phyloP scores from a whole-genome alignment of 2,113 vertebrate genomes.

The Sigmodon hispidus region DNA sequence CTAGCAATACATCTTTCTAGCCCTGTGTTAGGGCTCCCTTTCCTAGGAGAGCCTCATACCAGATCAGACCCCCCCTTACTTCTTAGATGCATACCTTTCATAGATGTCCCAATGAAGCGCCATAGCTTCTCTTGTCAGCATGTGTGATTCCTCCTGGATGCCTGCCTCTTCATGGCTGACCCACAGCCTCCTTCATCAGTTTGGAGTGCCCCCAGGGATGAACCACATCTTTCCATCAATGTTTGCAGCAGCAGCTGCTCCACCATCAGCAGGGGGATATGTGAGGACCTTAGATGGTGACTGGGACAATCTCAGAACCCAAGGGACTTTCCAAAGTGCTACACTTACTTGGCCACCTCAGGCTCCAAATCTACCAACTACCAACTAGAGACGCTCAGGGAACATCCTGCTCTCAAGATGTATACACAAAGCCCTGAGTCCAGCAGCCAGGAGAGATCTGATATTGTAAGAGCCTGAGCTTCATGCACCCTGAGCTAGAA shows the following conservation, averaged over 20 bases:
- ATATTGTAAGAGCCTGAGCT: no score
- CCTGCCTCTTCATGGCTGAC: no score
- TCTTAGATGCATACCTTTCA: not conserved
- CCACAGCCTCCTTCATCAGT: not conserved
- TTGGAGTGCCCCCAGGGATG: not conserved
- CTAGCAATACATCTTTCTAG: not conserved
- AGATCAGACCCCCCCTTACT: no score
- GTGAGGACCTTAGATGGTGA: not conserved
- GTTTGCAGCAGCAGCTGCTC: not conserved
- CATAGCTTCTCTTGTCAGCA: not conserved
- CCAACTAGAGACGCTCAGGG: not conserved
- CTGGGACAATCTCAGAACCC: not conserved
- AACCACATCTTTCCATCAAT: not conserved
- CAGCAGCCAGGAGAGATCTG: not conserved
- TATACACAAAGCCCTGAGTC: not conserved
- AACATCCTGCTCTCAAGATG: not conserved
- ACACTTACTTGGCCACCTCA: no score
- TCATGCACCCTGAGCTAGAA: accelerated
- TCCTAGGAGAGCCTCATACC: not conserved
- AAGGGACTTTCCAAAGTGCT: not conserved
- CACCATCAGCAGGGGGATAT: not conserved
- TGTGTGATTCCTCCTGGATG: not conserved
- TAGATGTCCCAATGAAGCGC: not conserved
- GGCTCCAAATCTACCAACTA: not conserved
- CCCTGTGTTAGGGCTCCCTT: not conserved